Evolutionary conservation across 2,113 vertebrate genomes (phyloP), one percentile per base, ranked within the genome.

Genomic region (Thermophis baileyi): DNA sequence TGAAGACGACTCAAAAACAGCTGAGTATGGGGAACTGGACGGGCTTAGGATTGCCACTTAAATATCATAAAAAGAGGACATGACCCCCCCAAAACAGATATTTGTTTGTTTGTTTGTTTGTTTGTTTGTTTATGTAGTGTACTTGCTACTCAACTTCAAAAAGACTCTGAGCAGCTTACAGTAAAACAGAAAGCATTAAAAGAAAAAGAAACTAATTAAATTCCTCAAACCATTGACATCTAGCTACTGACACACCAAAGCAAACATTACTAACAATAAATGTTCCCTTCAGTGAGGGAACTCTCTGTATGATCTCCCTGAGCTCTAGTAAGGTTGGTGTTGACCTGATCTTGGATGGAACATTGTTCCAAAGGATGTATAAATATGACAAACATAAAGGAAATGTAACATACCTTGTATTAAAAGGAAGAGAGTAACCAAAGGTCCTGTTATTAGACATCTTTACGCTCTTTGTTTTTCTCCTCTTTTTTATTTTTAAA

Each of bases 1-100:
- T 87, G 98, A 99, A 95, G 90, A 99, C 9, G 89, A 97, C 12
- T 95, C 96, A 35, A 74, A 94, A 96, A 99, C 98, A 20, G 98
- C 54, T 98, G 93, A 81, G 98, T 98, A 90, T 94, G 97, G 94
- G 0, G 57, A 69, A 0, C 10, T 69, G 27, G 50, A 22, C 9
- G 57, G 30, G 54, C 40, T 69, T 30, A 90, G 57, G 27, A 8
- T 69, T 27, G 46, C 27, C 27, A 90, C 6, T 90, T 69, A 49
- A 6, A 30, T 44, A 7, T 81, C 74, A 81, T 44, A 22, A 81
- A 81, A 81, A 44, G 35, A 81, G 6, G 35, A 22, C 74, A 81
- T 9, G 35, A n/a, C n/a, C 35, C 35, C 35, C 18, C 35, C 35
- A 81, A 81, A 81, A 22, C 35, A 40, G n/a, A 20, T 81, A 74